phyloP scores from a whole-genome alignment of 1,140 invertebrate species.

The Hylaeus volcanicus region DNA sequence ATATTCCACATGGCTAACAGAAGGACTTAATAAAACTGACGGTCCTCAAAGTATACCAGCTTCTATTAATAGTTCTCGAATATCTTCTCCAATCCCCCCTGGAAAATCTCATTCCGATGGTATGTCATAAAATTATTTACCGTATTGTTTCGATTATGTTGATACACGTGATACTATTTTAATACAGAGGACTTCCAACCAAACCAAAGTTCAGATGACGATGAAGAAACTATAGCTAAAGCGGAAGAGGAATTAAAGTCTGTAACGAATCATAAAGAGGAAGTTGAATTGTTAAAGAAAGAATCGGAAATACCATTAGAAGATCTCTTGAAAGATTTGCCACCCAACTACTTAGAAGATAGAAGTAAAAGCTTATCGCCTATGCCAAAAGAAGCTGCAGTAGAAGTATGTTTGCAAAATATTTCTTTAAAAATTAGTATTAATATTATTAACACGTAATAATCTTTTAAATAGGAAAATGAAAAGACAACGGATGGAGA shows the following conservation, averaged over 20 bases:
- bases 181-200: constrained; percentile 91
- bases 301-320: constrained; percentile 96
- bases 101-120: constrained; percentile 79
- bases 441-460: constrained; percentile 13
- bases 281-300: constrained; percentile 92
- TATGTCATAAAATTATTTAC: constrained; percentile 54
- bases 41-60: constrained; percentile 76
- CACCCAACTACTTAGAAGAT: constrained; percentile 89
- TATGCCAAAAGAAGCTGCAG: constrained; percentile 55
- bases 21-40: constrained; percentile 87
- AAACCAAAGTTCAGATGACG: constrained; percentile 90
- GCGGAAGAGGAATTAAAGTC: constrained; percentile 89
- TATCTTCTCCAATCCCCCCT: constrained; percentile 75
- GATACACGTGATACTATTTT: constrained; percentile 44
- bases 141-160: constrained; percentile 20
- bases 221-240: constrained; percentile 97
- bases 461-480: constrained; percentile 58
- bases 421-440: neutral
- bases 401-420: constrained; percentile 53
- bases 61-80: constrained; percentile 80
- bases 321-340: constrained; percentile 89
- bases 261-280: constrained; percentile 85
- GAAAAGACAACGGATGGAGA: constrained; percentile 73
- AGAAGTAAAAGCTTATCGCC: constrained; percentile 82
- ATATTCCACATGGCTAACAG: constrained; percentile 94